Conservation (phyloP, 2,113 vertebrate species). For the Ictidomys tridecemlineatus region DNA sequence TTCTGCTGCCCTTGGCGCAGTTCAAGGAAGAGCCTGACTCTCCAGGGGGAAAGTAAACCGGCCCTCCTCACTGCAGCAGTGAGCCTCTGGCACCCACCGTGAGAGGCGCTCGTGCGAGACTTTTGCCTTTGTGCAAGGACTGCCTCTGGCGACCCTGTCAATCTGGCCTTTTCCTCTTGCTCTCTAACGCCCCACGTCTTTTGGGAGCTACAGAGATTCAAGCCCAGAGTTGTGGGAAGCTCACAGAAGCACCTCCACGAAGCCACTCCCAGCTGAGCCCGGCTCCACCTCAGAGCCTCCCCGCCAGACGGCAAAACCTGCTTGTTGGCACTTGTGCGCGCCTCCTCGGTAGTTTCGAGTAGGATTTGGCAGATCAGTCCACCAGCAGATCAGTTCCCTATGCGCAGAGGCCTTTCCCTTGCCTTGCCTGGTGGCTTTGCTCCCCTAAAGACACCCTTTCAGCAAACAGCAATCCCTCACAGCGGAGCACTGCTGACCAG, state of each 20-base stretch:
- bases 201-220: neutral
- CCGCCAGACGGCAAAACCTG: conserved; percentile 14
- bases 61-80: neutral
- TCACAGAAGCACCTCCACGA: neutral
- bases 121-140: conserved; percentile 70
- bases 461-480: neutral
- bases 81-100: conserved; percentile 51
- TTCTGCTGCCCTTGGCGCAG: neutral
- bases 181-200: neutral
- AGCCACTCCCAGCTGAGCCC: conserved; percentile 27
- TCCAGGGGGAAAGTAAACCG: conserved; percentile 40
- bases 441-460: neutral
- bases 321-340: conserved; percentile 63
- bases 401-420: neutral
- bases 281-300: neutral
- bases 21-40: conserved; percentile 10
- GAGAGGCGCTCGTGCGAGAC: conserved; percentile 71
- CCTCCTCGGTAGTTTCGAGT: conserved; percentile 61
- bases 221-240: neutral
- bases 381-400: neutral
- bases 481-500: rapidly evolving
- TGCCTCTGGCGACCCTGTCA: conserved; percentile 47
- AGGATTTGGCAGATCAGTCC: neutral
- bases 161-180: neutral
- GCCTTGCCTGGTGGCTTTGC: neutral